phyloP scores from a whole-genome alignment of 1,140 invertebrate species.

The Bombyx mori region DNA sequence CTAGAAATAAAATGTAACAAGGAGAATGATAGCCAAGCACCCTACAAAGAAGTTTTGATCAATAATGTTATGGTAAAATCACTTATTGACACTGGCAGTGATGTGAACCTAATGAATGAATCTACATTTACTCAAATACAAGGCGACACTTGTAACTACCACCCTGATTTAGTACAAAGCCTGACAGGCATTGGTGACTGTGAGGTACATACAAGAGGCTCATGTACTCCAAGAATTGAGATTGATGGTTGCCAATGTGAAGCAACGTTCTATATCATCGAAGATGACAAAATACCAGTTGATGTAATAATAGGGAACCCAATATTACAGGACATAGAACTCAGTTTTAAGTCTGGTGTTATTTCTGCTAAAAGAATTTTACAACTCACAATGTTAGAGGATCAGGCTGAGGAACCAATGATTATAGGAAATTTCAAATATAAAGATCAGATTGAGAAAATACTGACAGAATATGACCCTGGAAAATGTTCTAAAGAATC shows the following conservation, averaged over 20 bases:
- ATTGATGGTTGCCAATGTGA: slow-evolving; percentile 15
- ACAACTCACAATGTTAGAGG: slow-evolving; percentile 5
- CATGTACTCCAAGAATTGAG: slow-evolving; percentile 8
- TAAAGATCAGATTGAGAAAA: slow-evolving; percentile 9
- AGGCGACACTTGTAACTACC: background rate
- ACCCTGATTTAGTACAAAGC: slow-evolving; percentile 1
- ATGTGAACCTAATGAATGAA: too few species aligned
- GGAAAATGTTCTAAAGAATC: slow-evolving; percentile 6
- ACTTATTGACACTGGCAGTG: slow-evolving; percentile 4
- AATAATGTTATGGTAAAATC: slow-evolving; percentile 8
- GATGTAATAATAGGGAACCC: slow-evolving; percentile 15
- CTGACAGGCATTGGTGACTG: slow-evolving; percentile 13
- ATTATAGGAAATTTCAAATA: slow-evolving; percentile 7
- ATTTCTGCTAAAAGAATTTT: slow-evolving; percentile 9
- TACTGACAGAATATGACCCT: slow-evolving; percentile 8
- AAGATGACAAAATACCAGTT: slow-evolving; percentile 19
- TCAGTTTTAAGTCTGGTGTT: slow-evolving; percentile 12
- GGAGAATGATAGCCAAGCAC: background rate
- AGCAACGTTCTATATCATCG: slow-evolving; percentile 12
- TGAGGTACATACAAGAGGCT: slow-evolving; percentile 11
- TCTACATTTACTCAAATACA: too few species aligned
- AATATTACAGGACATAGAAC: slow-evolving; percentile 15
- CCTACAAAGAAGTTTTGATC: slow-evolving; percentile 12
- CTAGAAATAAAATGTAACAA: slow-evolving; percentile 10
- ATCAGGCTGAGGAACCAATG: slow-evolving; percentile 2